Base-by-base conservation (phyloP, 2,888 invertebrate genomes). In the Priocnemis perturbator region DNA sequence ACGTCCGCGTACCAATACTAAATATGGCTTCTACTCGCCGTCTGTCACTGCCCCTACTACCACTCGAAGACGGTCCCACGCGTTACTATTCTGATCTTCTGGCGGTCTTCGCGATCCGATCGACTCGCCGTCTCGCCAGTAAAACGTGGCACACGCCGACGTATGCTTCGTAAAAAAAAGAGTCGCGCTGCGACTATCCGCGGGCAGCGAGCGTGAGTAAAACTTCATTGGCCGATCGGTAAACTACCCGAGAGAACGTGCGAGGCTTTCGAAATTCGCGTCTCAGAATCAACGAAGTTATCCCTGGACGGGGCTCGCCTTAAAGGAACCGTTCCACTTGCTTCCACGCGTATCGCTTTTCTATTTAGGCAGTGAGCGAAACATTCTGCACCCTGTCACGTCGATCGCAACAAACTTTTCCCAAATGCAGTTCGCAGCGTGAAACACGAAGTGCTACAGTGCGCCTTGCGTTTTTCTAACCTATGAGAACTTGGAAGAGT, bases 11-110 rank as follows among this genome's bases (percentile, higher is more conserved):
- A 76, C 78, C 85, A 83, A 83, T 75, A 74, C 86, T 86, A 85
- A 86, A 88, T 87, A 87, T 84, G 87, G 86, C 73, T 65, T 77
- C 81, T 73, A 78, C 79, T 76, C 57, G 66, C 63, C 62, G 67
- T 66, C 37, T 37, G 37, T 37, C 37, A 64, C 65, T 63, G 64
- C 45, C 60, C 17, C 55, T 48, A 48, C 55, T 48, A 48, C 62
- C 57, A 26, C 64, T 57, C 23, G 37, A 37, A 11, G 37, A 37
- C 37, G 37, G 69, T 78, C 81, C 82, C 81, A 78, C 83, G 83
- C 83, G 78, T 71, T 37, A 79, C 83, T 83, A 78, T 83, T 83
- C 80, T 70, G 74, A 82, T 82, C 79, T 71, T 75, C 75, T 74
- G 72, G 76, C 72, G 77, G 37, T 30, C 57, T 17, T 11, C 55